phyloP scores from a whole-genome alignment of 2,888 invertebrate species.

The Piscicola geometra region DNA sequence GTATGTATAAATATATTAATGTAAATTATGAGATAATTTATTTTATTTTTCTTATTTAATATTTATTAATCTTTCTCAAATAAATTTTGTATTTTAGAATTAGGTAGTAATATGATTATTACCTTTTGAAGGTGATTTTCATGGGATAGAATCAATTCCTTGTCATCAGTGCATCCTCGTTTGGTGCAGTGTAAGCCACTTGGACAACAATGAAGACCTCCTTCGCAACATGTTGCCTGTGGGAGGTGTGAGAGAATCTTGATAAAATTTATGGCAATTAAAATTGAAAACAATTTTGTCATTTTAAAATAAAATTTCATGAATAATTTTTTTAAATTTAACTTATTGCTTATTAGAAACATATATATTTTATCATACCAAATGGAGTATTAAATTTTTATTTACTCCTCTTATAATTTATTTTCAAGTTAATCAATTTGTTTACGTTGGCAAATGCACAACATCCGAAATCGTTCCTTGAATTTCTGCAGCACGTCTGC shows the following conservation, averaged over 20 bases:
- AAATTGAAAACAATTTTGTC: not conserved
- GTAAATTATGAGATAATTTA: too few relatives aligned
- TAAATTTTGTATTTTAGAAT: not conserved
- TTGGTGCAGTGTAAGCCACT: not conserved
- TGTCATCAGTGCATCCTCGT: not conserved
- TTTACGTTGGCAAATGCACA: not conserved
- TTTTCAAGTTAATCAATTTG: too few relatives aligned
- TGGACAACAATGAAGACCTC: not conserved
- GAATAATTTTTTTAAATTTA: not conserved
- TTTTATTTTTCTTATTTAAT: not conserved
- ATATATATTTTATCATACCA: too few relatives aligned
- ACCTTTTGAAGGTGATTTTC: slow-evolving; percentile 1
- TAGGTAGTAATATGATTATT: too few relatives aligned
- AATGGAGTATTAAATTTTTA: too few relatives aligned
- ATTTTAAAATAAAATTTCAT: not conserved
- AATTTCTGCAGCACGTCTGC: slow-evolving; percentile 10
- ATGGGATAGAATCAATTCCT: not conserved
- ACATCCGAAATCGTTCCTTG: not conserved
- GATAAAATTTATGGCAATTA: too few relatives aligned
- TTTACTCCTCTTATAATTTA: too few relatives aligned
- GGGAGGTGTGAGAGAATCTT: too few relatives aligned
- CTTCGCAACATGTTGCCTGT: slow-evolving; percentile 11
- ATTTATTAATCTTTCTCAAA: not conserved
- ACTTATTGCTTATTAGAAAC: too few relatives aligned
- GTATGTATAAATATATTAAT: too few relatives aligned